Conservation (phyloP, 2,888 invertebrate species). For the Limnephilus marmoratus region DNA sequence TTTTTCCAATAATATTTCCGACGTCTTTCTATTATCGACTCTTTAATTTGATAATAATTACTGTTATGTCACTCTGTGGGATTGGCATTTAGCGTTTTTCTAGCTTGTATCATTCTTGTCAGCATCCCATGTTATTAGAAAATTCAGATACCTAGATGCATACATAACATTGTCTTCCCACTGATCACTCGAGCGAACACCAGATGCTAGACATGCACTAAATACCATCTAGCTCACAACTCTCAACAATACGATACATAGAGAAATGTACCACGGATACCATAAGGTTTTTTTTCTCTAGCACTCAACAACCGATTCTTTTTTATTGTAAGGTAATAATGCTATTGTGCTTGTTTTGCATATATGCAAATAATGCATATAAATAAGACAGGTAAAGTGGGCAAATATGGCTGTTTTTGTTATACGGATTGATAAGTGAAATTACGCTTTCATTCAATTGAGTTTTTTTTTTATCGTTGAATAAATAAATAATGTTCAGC, state of each 20-base stretch:
- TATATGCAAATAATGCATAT: background rate
- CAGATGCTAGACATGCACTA: constrained; percentile 50
- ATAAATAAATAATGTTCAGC: background rate
- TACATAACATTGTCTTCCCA: background rate
- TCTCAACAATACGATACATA: background rate
- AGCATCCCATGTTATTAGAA: background rate
- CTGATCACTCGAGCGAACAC: constrained; percentile 22
- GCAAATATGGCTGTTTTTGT: background rate
- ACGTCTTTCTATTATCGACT: background rate
- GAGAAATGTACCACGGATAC: background rate
- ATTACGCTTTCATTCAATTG: constrained; percentile 25
- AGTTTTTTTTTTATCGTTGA: constrained; percentile 16
- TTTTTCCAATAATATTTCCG: background rate
- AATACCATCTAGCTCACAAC: constrained; percentile 47
- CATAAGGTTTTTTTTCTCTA: background rate
- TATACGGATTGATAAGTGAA: constrained; percentile 9
- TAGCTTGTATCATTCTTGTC: background rate
- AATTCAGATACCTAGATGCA: background rate
- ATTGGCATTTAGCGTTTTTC: background rate
- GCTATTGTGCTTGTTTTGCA: background rate
- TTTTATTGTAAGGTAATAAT: background rate
- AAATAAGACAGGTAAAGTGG: background rate
- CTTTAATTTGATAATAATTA: background rate
- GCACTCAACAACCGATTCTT: background rate
- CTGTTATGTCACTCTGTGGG: background rate